A percentile compares a stretch with the other conserved stretches of the same genome.
phyloP scores from a whole-genome alignment of 2,797 vertebrate species.

The Melanitta fusca region DNA sequence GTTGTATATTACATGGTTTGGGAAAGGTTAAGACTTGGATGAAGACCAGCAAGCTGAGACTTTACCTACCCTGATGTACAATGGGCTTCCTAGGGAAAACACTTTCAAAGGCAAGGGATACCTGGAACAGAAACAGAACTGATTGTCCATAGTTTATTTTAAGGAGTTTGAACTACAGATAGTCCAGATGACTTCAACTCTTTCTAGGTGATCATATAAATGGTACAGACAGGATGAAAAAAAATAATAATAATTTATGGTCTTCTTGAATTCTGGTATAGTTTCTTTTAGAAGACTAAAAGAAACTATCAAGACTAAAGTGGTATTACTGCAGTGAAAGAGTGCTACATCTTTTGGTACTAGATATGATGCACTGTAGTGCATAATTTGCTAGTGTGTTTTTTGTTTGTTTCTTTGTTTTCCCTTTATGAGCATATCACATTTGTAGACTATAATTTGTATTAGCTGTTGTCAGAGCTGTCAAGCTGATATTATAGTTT shows the following conservation, averaged over 20 bases:
- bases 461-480: background rate
- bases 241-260: background rate
- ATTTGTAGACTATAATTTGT: background rate
- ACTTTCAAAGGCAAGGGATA: background rate
- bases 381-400: background rate
- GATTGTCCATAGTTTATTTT: background rate
- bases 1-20: background rate
- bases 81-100: background rate
- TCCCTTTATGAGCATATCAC: background rate
- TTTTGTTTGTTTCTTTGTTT: background rate
- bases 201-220: background rate
- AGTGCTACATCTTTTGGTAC: background rate
- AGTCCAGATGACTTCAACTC: background rate
- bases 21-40: background rate
- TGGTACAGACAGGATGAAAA: background rate
- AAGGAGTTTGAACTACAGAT: background rate
- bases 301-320: background rate
- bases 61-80: background rate
- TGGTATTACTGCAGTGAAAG: background rate
- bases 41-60: background rate
- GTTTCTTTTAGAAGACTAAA: background rate
- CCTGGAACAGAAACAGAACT: background rate
- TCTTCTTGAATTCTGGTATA: background rate
- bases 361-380: background rate
- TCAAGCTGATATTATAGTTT: background rate